Base-by-base conservation (phyloP, 2,888 invertebrate species). In the Amiota mariae region DNA sequence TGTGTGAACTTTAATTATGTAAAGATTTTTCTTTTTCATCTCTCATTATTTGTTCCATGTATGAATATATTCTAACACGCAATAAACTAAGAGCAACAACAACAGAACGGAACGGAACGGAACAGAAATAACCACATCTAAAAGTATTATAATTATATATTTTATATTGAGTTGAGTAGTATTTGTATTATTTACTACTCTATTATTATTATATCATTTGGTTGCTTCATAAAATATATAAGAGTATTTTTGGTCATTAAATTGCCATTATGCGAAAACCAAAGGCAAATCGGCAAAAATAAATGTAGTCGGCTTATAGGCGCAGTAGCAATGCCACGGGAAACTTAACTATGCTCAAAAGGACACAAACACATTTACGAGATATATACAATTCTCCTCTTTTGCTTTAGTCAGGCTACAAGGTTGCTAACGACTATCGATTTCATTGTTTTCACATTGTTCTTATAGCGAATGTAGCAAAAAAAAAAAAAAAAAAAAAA, bases 211-310 rank as follows among this genome's bases (percentile, higher is more conserved):
- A 36, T 63, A 12, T 36, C 3, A 2, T 6, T 6, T 36, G 8
- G 36, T 36, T 68, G 18, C 8, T 68, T 51, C 67, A 13, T 68
- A n/a, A 54, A 54, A 54, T 68, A 54, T 54, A 24, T 11, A 68
- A 20, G 36, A 59, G 11, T 59, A 15, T 59, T 66, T 66, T 48
- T 11, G 64, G 48, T 54, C 67, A 68, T 68, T 68, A 68, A 51
- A 68, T 68, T 68, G 67, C 51, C 51, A 68, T 68, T 54, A 68
- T 24, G 59, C 54, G 67, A 51, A 2, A 51, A 51, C 20, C 24
- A 11, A 48, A 48, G 15, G 11, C 11, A 46, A 63, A 46, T 36
- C 1, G 48, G 48, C 48, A 20, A 47, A 66, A 48, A 2, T 2
- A 2, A 20, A 56, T 47, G 8, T 67, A 2, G 66, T 18, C 15